A percentile compares a stretch with the other conserved stretches of the same genome.
phyloP scores from a whole-genome alignment of 2,113 vertebrate genomes.

The Seriola dumerili region DNA sequence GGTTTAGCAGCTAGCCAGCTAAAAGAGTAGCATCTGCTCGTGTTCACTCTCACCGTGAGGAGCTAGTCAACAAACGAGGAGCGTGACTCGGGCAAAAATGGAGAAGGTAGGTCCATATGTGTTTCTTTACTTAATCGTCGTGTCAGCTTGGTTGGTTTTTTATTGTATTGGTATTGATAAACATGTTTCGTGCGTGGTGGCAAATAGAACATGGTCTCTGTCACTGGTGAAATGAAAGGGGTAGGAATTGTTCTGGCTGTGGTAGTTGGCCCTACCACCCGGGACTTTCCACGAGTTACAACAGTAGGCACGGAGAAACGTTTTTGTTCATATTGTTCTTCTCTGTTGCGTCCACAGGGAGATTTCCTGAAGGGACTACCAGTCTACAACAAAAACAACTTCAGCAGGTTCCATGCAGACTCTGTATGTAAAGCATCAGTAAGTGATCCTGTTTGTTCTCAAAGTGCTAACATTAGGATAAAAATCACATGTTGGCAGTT shows the following conservation, averaged over 20 bases:
- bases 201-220: not conserved
- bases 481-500: not conserved
- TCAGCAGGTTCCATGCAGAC: constrained; percentile 95
- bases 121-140: not conserved
- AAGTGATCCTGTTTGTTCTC: constrained; percentile 72
- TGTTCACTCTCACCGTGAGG: not conserved
- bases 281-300: not conserved
- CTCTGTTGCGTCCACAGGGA: constrained; percentile 79
- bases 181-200: not conserved
- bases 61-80: not conserved
- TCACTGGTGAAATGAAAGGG: not conserved
- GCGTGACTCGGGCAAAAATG: constrained; percentile 53
- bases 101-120: constrained; percentile 66
- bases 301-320: not conserved
- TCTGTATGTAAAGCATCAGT: constrained; percentile 96
- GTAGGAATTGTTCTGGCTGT: not conserved
- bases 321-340: not conserved
- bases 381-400: constrained; percentile 96
- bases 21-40: constrained; percentile 35
- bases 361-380: constrained; percentile 95
- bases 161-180: not conserved
- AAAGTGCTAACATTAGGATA: not conserved
- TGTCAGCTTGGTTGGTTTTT: not conserved
- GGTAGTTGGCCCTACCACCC: not conserved
- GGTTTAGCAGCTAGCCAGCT: constrained; percentile 50